phyloP scores from a whole-genome alignment of 2,888 invertebrate genomes.

The Idaea aversata region DNA sequence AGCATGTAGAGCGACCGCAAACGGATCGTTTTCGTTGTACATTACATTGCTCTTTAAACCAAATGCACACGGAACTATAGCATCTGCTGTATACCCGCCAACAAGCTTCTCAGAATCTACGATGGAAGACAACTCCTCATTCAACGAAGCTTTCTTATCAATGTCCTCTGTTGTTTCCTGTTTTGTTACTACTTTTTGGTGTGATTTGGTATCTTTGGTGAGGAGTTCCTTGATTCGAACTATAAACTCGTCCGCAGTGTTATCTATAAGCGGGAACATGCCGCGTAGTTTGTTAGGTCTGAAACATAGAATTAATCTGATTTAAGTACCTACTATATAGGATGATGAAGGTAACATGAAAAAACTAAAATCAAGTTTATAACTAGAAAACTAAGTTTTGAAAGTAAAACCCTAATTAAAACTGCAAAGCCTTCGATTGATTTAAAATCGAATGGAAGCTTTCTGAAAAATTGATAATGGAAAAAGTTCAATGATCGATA shows the following conservation, averaged over 20 bases:
- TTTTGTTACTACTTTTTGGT: conserved; percentile 9
- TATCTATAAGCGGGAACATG: conserved; percentile 70
- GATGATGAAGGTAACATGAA: no score
- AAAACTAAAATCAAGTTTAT: no score
- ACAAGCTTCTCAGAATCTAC: conserved; percentile 63
- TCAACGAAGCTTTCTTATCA: neutral
- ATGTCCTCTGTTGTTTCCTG: neutral
- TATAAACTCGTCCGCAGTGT: conserved; percentile 63
- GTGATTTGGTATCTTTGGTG: conserved; percentile 15
- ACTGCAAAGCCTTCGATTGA: no score
- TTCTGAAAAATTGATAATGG: neutral
- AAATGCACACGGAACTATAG: conserved; percentile 73
- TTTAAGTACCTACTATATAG: neutral
- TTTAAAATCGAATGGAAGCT: no score
- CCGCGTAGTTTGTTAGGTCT: conserved; percentile 72
- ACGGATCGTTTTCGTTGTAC: conserved; percentile 66
- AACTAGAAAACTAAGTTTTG: no score
- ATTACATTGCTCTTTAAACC: conserved; percentile 69
- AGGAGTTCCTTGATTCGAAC: conserved; percentile 45
- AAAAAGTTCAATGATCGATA: neutral
- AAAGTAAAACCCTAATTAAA: no score
- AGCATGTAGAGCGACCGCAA: conserved; percentile 68
- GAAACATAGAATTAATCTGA: conserved; percentile 32
- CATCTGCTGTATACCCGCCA: conserved; percentile 73
- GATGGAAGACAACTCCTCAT: conserved; percentile 28